Evolutionary conservation across 2,888 invertebrate genomes (phyloP), one percentile per base, ranked within the genome.

Genomic region (Sesia apiformis): DNA sequence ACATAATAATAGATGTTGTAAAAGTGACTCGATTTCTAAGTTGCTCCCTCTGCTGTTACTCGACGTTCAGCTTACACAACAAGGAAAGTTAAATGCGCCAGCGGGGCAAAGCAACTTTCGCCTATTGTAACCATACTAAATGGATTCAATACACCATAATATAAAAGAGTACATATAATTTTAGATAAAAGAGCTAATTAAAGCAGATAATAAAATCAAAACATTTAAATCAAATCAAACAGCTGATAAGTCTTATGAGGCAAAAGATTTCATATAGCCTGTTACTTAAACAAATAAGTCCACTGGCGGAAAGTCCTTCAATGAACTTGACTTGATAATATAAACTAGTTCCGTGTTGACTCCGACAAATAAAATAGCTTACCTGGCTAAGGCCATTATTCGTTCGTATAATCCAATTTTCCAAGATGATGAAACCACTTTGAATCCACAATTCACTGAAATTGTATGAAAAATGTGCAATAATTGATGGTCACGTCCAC

Each of bases 311-410:
- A 23, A 23, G 23, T 23, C 23, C 23, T 23, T 23, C 23, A 23
- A 23, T 23, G 23, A 23, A 23, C 23, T 23, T 23, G 76, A 73
- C 74, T 83, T 78, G 79, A 80, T 81, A 81, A 84, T 84, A 81
- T 79, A 83, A 81, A 84, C 80, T 80, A 86, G 83, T 88, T 88
- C 87, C 87, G 87, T 73, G 85, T 87, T 86, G 85, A 85, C 84
- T 84, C 76, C 81, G 87, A 81, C 85, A 86, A 85, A 2, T 23
- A 23, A 23, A 23, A 23, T 23, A 89, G 81, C 89, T 88, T 81
- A 89, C 89, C 89, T 89, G 83, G 89, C 89, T 89, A 89, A 88
- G 84, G 89, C 89, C 89, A 89, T 89, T 81, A 85, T 88, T 81
- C 83, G 78, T 81, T 85, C 81, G 86, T 85, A 85, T 80, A 88